Evolutionary conservation across 2,888 invertebrate genomes (phyloP).

Genomic region (Cephus runcator): DNA sequence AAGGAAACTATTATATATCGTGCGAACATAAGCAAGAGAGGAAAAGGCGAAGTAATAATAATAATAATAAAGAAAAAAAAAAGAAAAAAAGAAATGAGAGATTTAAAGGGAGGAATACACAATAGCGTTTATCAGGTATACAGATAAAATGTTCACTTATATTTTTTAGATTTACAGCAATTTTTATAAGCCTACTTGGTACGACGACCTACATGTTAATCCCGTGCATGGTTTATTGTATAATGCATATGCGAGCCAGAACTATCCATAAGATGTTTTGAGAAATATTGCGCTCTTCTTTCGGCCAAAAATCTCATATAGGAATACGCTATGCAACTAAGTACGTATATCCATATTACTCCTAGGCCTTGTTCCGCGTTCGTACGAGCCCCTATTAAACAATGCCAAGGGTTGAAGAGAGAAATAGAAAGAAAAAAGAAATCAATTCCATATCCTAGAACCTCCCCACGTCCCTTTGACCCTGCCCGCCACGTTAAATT

Average conservation of each 20-base stretch:
- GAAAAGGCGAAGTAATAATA: constrained; percentile 27
- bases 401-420: constrained; percentile 28
- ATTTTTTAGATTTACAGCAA: constrained; percentile 64
- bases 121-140: constrained; percentile 14
- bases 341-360: constrained; percentile 23
- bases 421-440: constrained; percentile 26
- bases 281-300: not conserved
- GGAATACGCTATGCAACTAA: constrained; percentile 11
- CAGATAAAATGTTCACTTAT: constrained; percentile 55
- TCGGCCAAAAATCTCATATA: not conserved
- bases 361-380: not conserved
- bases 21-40: constrained; percentile 25
- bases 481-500: not conserved
- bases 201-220: constrained; percentile 56
- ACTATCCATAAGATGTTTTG: not conserved
- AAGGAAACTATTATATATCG: constrained; percentile 18
- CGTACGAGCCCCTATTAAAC: not conserved
- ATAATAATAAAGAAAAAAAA: constrained; percentile 22
- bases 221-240: not conserved
- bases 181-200: constrained; percentile 62
- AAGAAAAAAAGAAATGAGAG: constrained; percentile 29
- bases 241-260: not conserved
- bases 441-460: constrained; percentile 5
- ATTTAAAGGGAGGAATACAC: not conserved
- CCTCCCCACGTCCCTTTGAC: not conserved